These are phyloP conservation scores for Tenrec ecaudatus DNA, from an alignment of 2,113 vertebrate genomes.

Conservation along the genomic window DNA sequence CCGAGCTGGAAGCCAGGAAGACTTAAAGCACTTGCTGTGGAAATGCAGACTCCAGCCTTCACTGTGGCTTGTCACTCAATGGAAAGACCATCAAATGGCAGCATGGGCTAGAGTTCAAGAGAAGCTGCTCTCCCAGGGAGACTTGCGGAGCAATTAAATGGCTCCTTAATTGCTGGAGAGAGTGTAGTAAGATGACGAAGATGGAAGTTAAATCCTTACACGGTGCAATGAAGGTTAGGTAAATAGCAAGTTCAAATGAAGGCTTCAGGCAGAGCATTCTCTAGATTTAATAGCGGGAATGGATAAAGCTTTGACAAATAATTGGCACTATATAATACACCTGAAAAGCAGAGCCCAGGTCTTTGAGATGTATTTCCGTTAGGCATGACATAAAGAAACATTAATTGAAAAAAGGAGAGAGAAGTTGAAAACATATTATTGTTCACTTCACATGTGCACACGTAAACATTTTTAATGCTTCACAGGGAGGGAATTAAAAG, in stretches of 20 bases:
- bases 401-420: constrained; percentile 5
- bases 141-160: constrained; percentile 73
- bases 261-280: constrained; percentile 54
- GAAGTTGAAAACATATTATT: neutral
- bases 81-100: constrained; percentile 58
- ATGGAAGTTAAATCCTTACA: constrained; percentile 75
- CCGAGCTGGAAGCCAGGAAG: no score
- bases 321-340: neutral
- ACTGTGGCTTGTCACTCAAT: no score
- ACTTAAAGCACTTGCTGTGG: no score
- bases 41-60: no score
- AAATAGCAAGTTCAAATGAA: constrained; percentile 80
- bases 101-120: constrained; percentile 71
- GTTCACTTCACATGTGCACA: constrained; percentile 40
- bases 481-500: constrained; percentile 64
- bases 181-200: constrained; percentile 73
- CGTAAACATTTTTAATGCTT: constrained; percentile 50
- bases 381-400: constrained; percentile 26
- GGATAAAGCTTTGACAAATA: constrained; percentile 60
- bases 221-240: constrained; percentile 76
- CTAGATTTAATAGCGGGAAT: constrained; percentile 58
- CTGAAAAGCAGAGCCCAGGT: neutral
- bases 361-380: neutral
- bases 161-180: constrained; percentile 75
- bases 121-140: constrained; percentile 67